Base-by-base conservation (phyloP, 2,113 vertebrate genomes). In the Oxyruncus cristatus region DNA sequence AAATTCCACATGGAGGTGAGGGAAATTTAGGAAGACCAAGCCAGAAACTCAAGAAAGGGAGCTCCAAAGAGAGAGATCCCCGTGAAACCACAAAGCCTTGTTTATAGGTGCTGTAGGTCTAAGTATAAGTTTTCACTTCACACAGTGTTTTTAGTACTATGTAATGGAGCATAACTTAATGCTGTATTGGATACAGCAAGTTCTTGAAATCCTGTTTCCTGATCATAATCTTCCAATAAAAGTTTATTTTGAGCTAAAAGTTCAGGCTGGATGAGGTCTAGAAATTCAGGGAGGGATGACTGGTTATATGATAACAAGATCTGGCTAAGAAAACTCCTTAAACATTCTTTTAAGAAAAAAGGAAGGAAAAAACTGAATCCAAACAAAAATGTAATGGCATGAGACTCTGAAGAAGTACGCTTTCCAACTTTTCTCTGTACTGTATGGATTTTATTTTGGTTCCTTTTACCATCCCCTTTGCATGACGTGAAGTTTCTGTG, bases 341-440 rank as follows among this genome's bases (percentile, higher is more conserved):
- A 87, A 56, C 1, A 49, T 37, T 72, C 18, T 26, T 37, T 52
- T 47, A 66, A 49, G 53, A 39, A 85, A 67, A 68, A 63, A n/a
- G 5, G 11, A 6, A 46, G 22, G 35, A 53, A 81, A 39, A n/a
- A 1, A 0, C 24, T 0, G 2, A 80, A 50, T 52, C 63, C 23
- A 58, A 80, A 50, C 8, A 74, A 74, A 82, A 73, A 33, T 14
- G 23, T 53, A 56, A 46, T 41, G 18, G 12, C 18, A 28, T 28
- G 9, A 61, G 21, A 46, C 42, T 63, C 46, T 20, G 23, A 89
- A 49, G 30, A 76, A 80, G 24, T 32, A 46, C 33, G 19, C 30
- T 86, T 88, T 76, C 42, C 47, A 67, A 17, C 27, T 63, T 47
- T 8, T 55, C 89, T 62, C 50, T 67, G 30, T 61, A 32, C 50